These are phyloP conservation scores for Cryptosula pallasiana DNA, from an alignment of 2,888 invertebrate species.

Conservation along the genomic window DNA sequence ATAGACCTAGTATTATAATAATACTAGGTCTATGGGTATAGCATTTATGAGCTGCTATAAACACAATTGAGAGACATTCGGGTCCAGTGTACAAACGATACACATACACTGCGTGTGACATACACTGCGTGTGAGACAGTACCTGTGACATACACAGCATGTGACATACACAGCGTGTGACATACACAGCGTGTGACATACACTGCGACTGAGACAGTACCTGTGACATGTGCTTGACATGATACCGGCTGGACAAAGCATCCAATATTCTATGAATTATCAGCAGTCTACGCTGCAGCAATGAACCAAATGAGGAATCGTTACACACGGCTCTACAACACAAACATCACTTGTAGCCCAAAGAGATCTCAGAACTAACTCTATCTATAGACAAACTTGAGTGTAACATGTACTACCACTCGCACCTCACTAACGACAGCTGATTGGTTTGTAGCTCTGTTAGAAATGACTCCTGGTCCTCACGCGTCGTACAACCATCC, in stretches of 20 bases:
- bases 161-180: background rate
- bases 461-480: conserved; percentile 59
- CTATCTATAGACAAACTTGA: background rate
- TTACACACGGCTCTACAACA: conserved; percentile 57
- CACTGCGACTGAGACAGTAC: background rate
- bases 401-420: background rate
- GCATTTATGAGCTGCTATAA: no score
- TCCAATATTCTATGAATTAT: conserved; percentile 60
- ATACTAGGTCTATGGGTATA: no score
- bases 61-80: no score
- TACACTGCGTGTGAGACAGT: no score
- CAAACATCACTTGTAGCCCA: background rate
- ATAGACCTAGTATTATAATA: no score
- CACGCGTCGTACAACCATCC: conserved; percentile 54
- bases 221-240: conserved; percentile 50
- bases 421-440: conserved; percentile 54
- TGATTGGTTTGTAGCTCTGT: conserved; percentile 58
- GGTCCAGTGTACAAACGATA: no score
- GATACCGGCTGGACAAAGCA: conserved; percentile 59
- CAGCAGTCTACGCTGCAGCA: conserved; percentile 59
- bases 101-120: no score
- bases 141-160: no score
- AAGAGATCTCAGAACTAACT: background rate
- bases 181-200: background rate
- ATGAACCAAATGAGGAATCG: conserved; percentile 60